Evolutionary conservation across 1,140 invertebrate genomes (phyloP), one percentile per base, ranked within the genome.

Genomic region (Drosophila bocki): DNA sequence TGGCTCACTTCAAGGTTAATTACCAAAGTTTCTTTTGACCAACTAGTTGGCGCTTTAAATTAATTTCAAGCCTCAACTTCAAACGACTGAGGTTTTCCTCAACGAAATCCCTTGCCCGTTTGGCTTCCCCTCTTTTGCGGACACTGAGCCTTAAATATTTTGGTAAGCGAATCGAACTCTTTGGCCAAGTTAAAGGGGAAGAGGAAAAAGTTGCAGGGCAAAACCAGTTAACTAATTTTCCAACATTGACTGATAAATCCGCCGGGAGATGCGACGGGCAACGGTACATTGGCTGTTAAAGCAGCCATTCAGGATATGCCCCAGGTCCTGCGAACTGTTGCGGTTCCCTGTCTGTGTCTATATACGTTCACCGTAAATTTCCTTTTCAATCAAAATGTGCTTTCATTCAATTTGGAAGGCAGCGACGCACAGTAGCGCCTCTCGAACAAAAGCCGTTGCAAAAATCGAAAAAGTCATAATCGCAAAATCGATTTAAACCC

Each of bases 341-440:
- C 42, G 32, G 56, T 44, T 63, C n/a, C 22, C 41, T 26, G 39
- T 22, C 19, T 44, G 64, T 83, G 62, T 82, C 71, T 78, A 57
- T 83, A 60, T 67, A 75, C 80, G 67, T 88, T 84, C 69, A 70
- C 83, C 84, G 85, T 85, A 78, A 90, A 88, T 85, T 88, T 90
- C 78, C 81, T 81, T 87, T 79, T 88, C 81, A 88, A 88, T 88
- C 84, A 88, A 88, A 88, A 81, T 84, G 85, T 81, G 85, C 84
- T 85, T 90, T 90, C 78, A 88, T 90, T 88, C 84, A 88, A 88
- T 88, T 88, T 90, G 44, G 58, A 62, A 75, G 75, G 60, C 50
- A 48, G 50, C 47, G 62, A 50, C 59, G 50, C n/a, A n/a, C n/a
- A n/a, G n/a, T n/a, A n/a, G n/a, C n/a, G n/a, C n/a, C n/a, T n/a